A percentile compares a stretch with the other conserved stretches of the same genome.
Evolutionary conservation across 2,113 vertebrate genomes (phyloP).

Genomic region (Sarotherodon lohbergeri): DNA sequence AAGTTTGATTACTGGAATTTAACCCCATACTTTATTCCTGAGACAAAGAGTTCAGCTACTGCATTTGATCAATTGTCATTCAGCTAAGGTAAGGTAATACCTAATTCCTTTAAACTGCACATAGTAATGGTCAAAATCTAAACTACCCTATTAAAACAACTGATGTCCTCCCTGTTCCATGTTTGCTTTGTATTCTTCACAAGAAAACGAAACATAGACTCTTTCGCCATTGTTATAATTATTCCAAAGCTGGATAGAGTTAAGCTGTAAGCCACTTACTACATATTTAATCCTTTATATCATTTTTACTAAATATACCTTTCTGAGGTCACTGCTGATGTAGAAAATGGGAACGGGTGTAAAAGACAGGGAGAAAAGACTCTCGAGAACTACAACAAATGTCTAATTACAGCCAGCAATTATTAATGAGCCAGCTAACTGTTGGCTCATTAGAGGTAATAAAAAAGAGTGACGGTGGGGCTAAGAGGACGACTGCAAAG

Average conservation of each 20-base stretch:
- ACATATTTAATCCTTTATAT: background rate
- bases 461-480: constrained; percentile 41
- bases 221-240: background rate
- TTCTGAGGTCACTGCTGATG: background rate
- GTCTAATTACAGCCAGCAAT: constrained; percentile 24
- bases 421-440: constrained; percentile 63
- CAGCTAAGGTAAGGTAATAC: background rate
- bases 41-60: background rate
- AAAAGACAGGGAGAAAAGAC: background rate
- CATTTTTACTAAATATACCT: background rate
- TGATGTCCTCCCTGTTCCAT: background rate
- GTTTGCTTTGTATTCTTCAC: background rate
- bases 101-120: background rate
- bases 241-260: background rate
- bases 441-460: constrained; percentile 51
- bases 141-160: background rate
- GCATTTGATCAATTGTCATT: background rate
- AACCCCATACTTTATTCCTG: constrained; percentile 10
- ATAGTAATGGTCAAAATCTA: background rate
- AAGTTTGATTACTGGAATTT: constrained; percentile 1
- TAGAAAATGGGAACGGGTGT: background rate
- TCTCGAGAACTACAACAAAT: constrained; percentile 16
- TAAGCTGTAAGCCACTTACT: background rate
- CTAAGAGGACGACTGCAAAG: background rate
- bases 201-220: background rate